A percentile compares a stretch with the other conserved stretches of the same genome.
Conservation (phyloP, 1,140 invertebrate species). For the Brachionus manjavacas region DNA sequence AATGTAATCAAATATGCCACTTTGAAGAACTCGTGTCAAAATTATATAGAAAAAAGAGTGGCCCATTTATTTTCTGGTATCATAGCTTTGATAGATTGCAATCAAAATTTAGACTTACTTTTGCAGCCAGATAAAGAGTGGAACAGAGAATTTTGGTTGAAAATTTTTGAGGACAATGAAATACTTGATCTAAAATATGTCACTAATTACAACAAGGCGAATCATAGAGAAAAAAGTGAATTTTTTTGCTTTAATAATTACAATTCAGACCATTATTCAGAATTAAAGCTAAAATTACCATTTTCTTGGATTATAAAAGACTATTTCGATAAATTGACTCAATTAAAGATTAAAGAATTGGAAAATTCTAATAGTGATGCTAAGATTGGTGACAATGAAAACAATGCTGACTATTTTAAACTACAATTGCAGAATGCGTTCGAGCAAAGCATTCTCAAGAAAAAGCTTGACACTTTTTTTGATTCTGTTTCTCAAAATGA, state of each 20-base stretch:
- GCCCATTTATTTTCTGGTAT: background rate
- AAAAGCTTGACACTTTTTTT: background rate
- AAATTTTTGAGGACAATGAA: background rate
- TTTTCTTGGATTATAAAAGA: constrained; percentile 22
- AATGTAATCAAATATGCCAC: constrained; percentile 31
- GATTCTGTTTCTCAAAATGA: background rate
- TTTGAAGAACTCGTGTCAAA: constrained; percentile 32
- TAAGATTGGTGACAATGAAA: background rate
- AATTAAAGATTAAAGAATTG: constrained; percentile 8
- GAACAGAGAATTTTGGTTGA: background rate
- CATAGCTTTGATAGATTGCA: background rate
- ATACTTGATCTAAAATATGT: background rate
- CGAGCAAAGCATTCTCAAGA: background rate
- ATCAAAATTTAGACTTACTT: constrained; percentile 12
- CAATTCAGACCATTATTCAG: background rate
- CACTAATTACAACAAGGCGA: background rate
- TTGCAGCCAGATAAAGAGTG: background rate
- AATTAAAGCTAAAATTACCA: background rate
- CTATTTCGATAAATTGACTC: background rate
- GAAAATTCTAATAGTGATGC: background rate
- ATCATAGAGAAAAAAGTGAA: background rate
- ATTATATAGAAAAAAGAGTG: background rate
- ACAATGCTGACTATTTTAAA: background rate
- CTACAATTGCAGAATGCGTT: background rate
- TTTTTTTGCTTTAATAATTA: constrained; percentile 1